Conservation (phyloP, 30 jellyfish, hydroid and myxozoan species). For the Aurelia sp. region DNA sequence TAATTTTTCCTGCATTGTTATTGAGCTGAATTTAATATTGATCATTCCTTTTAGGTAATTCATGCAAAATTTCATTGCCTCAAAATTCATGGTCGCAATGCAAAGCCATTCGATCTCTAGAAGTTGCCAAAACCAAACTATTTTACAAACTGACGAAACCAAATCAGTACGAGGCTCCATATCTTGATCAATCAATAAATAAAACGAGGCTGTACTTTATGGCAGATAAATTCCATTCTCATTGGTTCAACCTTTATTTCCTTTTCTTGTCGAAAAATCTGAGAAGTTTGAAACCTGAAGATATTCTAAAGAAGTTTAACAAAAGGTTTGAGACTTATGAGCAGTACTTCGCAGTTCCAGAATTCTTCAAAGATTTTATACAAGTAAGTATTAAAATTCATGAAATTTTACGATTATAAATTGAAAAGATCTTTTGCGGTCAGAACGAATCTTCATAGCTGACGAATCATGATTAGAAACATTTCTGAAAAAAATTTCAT, state of each 20-base stretch:
- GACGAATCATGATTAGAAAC: no score
- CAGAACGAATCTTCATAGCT: no score
- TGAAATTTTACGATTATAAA: no score
- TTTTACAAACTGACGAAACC: slow-evolving; percentile 47
- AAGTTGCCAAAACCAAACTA: neutral
- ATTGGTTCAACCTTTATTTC: slow-evolving; percentile 85
- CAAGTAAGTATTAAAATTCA: slow-evolving; percentile 52
- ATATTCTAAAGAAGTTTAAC: neutral
- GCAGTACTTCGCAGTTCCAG: slow-evolving; percentile 49
- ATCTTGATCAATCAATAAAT: slow-evolving; percentile 58
- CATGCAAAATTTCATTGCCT: slow-evolving; percentile 26
- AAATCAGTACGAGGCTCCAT: slow-evolving; percentile 31
- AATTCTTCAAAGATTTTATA: slow-evolving; percentile 10
- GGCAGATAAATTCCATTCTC: slow-evolving; percentile 69
- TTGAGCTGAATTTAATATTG: neutral
- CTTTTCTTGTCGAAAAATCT: slow-evolving; percentile 10
- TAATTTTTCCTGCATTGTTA: no score
- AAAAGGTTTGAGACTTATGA: slow-evolving; percentile 21
- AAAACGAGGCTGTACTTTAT: slow-evolving; percentile 19
- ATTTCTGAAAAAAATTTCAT: no score
- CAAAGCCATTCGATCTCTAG: neutral
- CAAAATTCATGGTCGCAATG: slow-evolving; percentile 16
- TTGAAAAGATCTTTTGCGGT: no score
- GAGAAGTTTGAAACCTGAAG: slow-evolving; percentile 10
- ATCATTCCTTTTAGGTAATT: slow-evolving; percentile 8